Conservation (phyloP, 2,888 invertebrate genomes). For the Trachelus tabidus region DNA sequence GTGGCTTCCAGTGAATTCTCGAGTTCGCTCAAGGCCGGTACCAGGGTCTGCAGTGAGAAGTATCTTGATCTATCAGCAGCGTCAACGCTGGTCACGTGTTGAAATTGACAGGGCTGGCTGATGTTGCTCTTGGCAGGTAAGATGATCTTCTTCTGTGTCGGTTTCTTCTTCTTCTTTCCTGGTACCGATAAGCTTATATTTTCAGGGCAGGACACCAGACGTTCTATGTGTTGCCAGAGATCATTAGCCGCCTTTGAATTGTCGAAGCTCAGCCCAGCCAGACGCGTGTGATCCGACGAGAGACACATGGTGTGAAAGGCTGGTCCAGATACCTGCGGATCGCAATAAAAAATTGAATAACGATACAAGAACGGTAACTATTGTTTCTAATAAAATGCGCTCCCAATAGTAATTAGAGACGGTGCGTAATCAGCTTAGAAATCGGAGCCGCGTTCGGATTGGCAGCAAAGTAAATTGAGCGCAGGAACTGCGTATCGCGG, state of each 20-base stretch:
- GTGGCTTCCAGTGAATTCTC: constrained; percentile 48
- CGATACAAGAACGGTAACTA: too few species aligned
- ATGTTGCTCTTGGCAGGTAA: constrained; percentile 84
- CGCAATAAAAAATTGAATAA: too few species aligned
- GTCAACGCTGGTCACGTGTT: constrained; percentile 84
- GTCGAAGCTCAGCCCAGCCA: constrained; percentile 85
- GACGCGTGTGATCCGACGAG: constrained; percentile 80
- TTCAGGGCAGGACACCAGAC: constrained; percentile 79
- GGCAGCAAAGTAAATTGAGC: background rate
- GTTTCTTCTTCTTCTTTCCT: constrained; percentile 71
- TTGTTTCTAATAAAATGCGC: too few species aligned
- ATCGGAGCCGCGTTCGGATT: background rate
- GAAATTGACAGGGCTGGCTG: constrained; percentile 86
- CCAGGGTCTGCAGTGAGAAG: constrained; percentile 76
- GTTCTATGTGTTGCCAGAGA: constrained; percentile 77
- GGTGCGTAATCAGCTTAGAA: background rate
- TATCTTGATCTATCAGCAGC: constrained; percentile 75
- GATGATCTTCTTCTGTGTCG: constrained; percentile 70
- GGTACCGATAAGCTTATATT: constrained; percentile 81
- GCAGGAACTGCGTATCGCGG: background rate
- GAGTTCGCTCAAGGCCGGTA: constrained; percentile 62
- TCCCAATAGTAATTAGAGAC: background rate
- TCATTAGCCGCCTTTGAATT: constrained; percentile 78
- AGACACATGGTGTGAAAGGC: constrained; percentile 87
- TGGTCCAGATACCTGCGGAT: constrained; percentile 69